Evolutionary conservation across 1,140 invertebrate genomes (phyloP), one percentile per base, ranked within the genome.

Genomic region (Chironomus striatipennis): DNA sequence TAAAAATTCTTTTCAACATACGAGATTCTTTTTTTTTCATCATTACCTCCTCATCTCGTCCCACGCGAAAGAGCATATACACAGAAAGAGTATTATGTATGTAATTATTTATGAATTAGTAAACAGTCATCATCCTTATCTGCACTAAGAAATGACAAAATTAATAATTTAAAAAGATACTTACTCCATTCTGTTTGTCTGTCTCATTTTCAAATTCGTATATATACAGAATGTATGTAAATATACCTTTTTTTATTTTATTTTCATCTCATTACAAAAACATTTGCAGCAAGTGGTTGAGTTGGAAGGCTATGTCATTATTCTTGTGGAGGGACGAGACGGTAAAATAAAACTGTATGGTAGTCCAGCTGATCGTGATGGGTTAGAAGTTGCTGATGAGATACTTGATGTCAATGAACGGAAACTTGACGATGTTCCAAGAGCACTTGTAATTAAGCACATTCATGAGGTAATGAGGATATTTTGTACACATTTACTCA

Each of bases 331-430:
- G 85, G 94, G 93, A 78, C 91, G 92, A 81, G 95, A 96, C 83
- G 93, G 95, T 81, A 94, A 93, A 85, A 94, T 97, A 81, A 97
- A 96, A 86, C 86, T 98, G 72, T 97, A 96, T 82, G 95, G 96
- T 96, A 96, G 96, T 76, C 94, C 95, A 75, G 95, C 95, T 47
- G 95, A 97, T 84, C 91, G 91, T 83, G 95, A 97, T 83, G 90
- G 90, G 81, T 85, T 97, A 83, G 94, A 97, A 85, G 90, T 97
- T 78, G 94, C 93, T 73, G 96, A 98, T 85, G 96, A 98, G 84
- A 98, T 98, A 81, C 86, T 98, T 82, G 94, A 97, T 85, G 94
- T 98, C 72, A 98, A 98, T 84, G 96, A 95, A 77, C 91, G 90
- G 75, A 91, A 89, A 64, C 84, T 97, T 78, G 93, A 96, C 79